phyloP scores from a whole-genome alignment of 2,113 vertebrate species.

The Dicerorhinus sumatrensis region DNA sequence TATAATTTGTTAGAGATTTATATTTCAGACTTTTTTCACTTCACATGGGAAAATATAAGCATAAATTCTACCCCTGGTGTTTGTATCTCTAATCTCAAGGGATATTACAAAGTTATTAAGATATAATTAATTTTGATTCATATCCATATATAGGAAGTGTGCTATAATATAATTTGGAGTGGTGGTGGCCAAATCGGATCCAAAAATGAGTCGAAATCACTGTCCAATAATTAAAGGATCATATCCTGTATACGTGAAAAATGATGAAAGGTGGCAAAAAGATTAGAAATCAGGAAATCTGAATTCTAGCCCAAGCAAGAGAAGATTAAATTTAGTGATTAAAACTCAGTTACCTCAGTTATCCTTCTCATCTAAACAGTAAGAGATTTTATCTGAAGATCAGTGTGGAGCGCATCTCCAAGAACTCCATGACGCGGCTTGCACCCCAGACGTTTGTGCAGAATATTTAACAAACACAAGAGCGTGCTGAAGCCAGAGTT shows the following conservation, averaged over 20 bases:
- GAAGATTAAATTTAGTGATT: constrained; percentile 57
- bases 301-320: background rate
- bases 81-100: background rate
- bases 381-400: background rate
- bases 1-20: background rate
- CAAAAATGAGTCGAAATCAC: background rate
- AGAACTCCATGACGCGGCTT: background rate
- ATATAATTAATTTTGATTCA: background rate
- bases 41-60: background rate
- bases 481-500: background rate
- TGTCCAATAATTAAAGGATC: background rate
- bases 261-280: background rate
- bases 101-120: background rate
- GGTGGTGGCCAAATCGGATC: background rate
- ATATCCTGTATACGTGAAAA: constrained; percentile 4
- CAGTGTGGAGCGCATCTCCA: background rate
- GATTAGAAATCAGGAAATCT: constrained; percentile 16
- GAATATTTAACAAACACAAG: constrained; percentile 40
- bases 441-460: background rate
- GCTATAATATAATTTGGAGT: background rate
- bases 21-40: background rate
- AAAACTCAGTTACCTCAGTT: background rate
- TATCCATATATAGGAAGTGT: background rate
- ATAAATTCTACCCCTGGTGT: background rate
- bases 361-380: background rate